These are phyloP conservation scores for Polylopha cassiicola DNA, from an alignment of 2,888 invertebrate species.

Conservation along the genomic window DNA sequence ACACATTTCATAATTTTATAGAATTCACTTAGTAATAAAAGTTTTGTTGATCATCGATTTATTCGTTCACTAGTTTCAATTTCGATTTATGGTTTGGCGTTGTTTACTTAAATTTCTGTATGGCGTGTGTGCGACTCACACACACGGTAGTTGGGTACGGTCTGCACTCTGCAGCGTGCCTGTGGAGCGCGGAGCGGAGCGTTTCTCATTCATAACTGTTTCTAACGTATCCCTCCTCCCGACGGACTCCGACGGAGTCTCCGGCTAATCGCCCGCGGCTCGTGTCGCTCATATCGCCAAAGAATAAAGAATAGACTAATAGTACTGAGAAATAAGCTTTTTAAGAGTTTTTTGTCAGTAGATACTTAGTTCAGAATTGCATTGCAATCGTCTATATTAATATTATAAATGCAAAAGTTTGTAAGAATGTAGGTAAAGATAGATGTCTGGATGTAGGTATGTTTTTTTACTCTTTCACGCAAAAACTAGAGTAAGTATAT, in stretches of 20 bases:
- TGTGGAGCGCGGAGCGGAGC: slow-evolving; percentile 12
- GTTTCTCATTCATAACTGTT: slow-evolving; percentile 36
- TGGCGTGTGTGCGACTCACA: slow-evolving; percentile 9
- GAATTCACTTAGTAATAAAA: slow-evolving; percentile 8
- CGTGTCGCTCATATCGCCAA: no score
- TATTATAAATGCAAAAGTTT: no score
- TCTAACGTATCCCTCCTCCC: slow-evolving; percentile 34
- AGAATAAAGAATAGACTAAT: no score
- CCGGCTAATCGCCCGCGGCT: no score
- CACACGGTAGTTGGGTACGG: slow-evolving; percentile 9
- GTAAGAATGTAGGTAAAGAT: no score
- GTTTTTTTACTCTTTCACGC: no score
- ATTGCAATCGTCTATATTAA: no score
- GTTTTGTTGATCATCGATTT: slow-evolving; percentile 20
- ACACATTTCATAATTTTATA: slow-evolving; percentile 35
- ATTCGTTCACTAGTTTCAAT: slow-evolving; percentile 7
- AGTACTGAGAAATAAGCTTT: no score
- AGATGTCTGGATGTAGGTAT: no score
- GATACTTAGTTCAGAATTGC: no score
- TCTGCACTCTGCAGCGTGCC: slow-evolving; percentile 5
- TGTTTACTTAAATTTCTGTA: slow-evolving; percentile 3
- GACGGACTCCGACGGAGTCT: slow-evolving; percentile 10
- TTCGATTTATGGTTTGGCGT: background rate
- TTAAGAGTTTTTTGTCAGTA: no score
- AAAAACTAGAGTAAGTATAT: no score